Conservation (phyloP, 2,888 invertebrate species). For the Matsumyia berberina region DNA sequence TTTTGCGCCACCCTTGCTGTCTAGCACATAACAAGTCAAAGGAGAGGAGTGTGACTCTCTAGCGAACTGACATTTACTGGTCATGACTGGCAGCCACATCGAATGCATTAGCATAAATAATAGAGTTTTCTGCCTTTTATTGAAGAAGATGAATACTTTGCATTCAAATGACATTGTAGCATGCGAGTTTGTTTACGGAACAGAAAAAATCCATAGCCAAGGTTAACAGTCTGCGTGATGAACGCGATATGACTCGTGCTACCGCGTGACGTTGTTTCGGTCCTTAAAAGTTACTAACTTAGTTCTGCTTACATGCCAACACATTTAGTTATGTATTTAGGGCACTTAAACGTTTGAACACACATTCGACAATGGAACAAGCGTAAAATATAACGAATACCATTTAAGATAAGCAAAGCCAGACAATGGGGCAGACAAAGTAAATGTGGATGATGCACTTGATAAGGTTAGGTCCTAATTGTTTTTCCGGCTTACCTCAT, state of each 20-base stretch:
- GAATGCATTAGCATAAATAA: background rate
- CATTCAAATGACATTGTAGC: conserved; percentile 5
- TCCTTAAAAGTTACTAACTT: conserved; percentile 7
- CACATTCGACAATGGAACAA: background rate
- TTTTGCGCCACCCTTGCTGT: background rate
- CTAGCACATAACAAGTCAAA: background rate
- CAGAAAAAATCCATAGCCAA: conserved; percentile 1
- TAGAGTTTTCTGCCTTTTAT: background rate
- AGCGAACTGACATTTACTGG: background rate
- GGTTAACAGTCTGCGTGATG: conserved; percentile 29
- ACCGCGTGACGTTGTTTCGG: conserved; percentile 20
- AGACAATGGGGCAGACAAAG: background rate
- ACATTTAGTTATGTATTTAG: conserved; percentile 15
- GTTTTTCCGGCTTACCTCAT: background rate
- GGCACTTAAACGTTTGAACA: conserved; percentile 9
- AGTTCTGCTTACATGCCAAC: too few species aligned
- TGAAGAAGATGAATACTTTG: background rate
- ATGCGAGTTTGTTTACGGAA: conserved; percentile 22
- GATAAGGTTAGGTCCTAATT: background rate
- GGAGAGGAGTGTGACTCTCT: too few species aligned
- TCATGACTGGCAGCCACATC: background rate
- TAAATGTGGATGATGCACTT: background rate
- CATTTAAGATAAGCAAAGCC: background rate
- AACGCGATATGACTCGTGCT: conserved; percentile 5
- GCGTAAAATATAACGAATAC: background rate